Percentiles rank a stretch among this genome's conserved stretches.
These are phyloP conservation scores for Pantherophis guttatus DNA, from an alignment of 2,113 vertebrate genomes.

Conservation along the genomic window DNA sequence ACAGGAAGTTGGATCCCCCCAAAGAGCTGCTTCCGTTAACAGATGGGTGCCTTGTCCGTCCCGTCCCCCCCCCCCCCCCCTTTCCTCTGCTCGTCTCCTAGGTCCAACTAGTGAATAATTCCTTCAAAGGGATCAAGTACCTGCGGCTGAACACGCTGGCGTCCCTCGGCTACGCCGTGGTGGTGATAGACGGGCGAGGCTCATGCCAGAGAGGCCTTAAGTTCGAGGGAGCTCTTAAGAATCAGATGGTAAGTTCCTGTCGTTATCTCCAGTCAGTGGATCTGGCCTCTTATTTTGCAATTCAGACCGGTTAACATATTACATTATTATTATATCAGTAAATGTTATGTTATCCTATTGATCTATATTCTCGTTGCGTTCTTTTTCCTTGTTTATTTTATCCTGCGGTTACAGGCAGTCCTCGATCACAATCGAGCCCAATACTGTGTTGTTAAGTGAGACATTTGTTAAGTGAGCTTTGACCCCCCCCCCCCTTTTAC, in stretches of 20 bases:
- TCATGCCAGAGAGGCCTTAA: slow-evolving; percentile 92
- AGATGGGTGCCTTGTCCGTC: not conserved
- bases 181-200: slow-evolving; percentile 92
- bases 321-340: not conserved
- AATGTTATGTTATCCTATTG: not conserved
- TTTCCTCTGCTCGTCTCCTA: slow-evolving; percentile 42
- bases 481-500: too few relatives aligned
- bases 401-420: too few relatives aligned
- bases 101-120: slow-evolving; percentile 98
- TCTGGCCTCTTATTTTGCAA: too few relatives aligned
- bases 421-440: too few relatives aligned
- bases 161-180: slow-evolving; percentile 91
- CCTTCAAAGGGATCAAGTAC: slow-evolving; percentile 97
- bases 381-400: not conserved
- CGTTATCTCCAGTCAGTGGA: not conserved
- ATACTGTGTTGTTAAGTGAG: too few relatives aligned
- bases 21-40: not conserved
- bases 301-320: not conserved
- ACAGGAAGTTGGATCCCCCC: not conserved
- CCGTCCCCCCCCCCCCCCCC: not conserved
- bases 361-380: not conserved
- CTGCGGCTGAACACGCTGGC: slow-evolving; percentile 91
- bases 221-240: slow-evolving; percentile 94
- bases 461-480: too few relatives aligned
- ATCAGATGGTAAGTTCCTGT: slow-evolving; percentile 85